A percentile compares a stretch with the other conserved stretches of the same genome.
Conservation (phyloP, 2,797 vertebrate species). For the Staurois parvus region DNA sequence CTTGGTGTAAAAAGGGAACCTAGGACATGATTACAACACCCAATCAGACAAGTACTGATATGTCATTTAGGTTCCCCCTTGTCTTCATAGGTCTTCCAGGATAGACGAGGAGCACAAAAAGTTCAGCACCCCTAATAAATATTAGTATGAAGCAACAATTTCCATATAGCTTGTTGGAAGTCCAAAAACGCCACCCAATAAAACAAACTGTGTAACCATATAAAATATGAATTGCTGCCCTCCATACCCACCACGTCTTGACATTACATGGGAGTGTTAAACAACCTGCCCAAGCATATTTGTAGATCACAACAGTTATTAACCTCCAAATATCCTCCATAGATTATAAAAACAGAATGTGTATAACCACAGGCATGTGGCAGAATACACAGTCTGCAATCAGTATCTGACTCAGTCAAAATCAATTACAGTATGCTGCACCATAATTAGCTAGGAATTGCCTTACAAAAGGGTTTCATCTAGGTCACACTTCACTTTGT, state of each 20-base stretch:
- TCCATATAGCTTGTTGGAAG: too few species aligned
- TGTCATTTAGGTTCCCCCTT: too few species aligned
- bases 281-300: background rate
- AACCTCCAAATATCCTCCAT: slow-evolving; percentile 9
- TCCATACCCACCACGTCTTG: background rate
- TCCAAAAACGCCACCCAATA: too few species aligned
- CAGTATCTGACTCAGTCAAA: slow-evolving; percentile 30
- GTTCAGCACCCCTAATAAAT: too few species aligned
- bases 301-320: background rate
- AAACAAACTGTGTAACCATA: too few species aligned
- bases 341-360: background rate
- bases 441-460: slow-evolving; percentile 69
- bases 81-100: too few species aligned
- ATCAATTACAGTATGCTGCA: slow-evolving; percentile 65
- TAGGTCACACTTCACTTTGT: slow-evolving; percentile 67
- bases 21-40: too few species aligned
- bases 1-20: too few species aligned
- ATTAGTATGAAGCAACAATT: too few species aligned
- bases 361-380: slow-evolving; percentile 3
- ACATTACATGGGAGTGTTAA: background rate
- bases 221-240: background rate
- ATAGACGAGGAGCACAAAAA: too few species aligned
- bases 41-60: too few species aligned
- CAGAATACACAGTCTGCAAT: slow-evolving; percentile 13
- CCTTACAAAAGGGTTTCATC: slow-evolving; percentile 64